These are phyloP conservation scores for Ophioninae sp. DNA, from an alignment of 2,888 invertebrate species.

Conservation along the genomic window DNA sequence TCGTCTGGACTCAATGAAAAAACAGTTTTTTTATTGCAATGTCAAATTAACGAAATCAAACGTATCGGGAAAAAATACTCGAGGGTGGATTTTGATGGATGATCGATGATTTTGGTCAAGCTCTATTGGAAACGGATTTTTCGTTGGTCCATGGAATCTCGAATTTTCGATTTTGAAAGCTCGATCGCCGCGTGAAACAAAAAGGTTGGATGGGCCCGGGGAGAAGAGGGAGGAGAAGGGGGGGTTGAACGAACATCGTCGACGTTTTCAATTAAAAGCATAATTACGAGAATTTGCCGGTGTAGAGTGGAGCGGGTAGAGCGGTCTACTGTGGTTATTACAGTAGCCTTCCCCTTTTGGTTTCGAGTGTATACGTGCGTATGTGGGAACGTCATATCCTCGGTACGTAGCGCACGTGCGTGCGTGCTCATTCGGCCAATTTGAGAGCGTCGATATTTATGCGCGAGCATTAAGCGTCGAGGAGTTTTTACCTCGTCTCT, in stretches of 20 bases:
- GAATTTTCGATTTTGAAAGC: slow-evolving; percentile 20
- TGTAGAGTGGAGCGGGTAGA: slow-evolving; percentile 29
- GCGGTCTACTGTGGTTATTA: slow-evolving; percentile 37
- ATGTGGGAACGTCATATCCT: slow-evolving; percentile 55
- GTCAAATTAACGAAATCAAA: too few relatives aligned
- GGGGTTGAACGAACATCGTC: slow-evolving; percentile 53
- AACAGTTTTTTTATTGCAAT: too few relatives aligned
- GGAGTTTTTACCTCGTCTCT: slow-evolving; percentile 57
- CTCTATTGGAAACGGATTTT: slow-evolving; percentile 30
- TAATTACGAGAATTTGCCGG: slow-evolving; percentile 76
- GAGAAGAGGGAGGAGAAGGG: slow-evolving; percentile 26
- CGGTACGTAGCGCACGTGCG: slow-evolving; percentile 70
- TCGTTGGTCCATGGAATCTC: neutral
- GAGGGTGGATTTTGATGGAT: neutral
- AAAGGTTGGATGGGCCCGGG: neutral
- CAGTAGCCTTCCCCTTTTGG: slow-evolving; percentile 2
- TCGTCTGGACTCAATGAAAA: too few relatives aligned
- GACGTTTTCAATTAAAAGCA: slow-evolving; percentile 76
- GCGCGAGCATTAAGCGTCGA: slow-evolving; percentile 71
- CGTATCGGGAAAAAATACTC: neutral
- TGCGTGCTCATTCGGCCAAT: slow-evolving; percentile 70
- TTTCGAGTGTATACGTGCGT: neutral
- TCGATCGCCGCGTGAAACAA: slow-evolving; percentile 47
- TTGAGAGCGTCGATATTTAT: slow-evolving; percentile 75
- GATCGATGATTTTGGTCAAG: neutral